Evolutionary conservation across 2,797 vertebrate species (phyloP).

Genomic region (Fringilla coelebs): DNA sequence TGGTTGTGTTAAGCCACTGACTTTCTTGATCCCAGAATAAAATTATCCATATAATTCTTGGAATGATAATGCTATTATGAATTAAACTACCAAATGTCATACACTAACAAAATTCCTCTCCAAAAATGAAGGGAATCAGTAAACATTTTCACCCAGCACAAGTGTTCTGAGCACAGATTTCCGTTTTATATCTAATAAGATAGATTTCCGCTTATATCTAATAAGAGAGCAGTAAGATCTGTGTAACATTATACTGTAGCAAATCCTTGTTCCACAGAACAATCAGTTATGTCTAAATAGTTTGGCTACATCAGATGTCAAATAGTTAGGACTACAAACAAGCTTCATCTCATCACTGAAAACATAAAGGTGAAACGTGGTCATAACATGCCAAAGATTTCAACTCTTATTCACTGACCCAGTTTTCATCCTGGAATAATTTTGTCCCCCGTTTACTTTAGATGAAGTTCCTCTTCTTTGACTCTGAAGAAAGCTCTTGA

Average conservation of each 20-base stretch:
- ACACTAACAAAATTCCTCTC: not conserved
- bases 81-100: not conserved
- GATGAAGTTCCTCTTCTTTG: not conserved
- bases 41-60: not conserved
- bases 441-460: not conserved
- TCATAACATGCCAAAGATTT: not conserved
- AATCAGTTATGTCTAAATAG: not conserved
- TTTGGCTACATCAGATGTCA: not conserved
- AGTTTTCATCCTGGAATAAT: not conserved
- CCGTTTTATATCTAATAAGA: too few species aligned
- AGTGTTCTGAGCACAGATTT: not conserved
- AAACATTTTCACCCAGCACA: not conserved
- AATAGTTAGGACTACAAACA: not conserved
- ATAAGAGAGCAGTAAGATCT: not conserved
- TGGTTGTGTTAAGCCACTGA: not conserved
- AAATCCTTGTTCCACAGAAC: not conserved
- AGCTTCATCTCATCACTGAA: not conserved
- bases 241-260: fast-evolving
- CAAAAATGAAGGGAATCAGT: not conserved
- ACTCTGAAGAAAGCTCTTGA: not conserved
- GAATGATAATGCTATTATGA: not conserved
- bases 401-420: not conserved
- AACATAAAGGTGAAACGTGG: not conserved
- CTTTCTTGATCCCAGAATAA: not conserved
- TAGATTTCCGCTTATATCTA: too few species aligned